These are phyloP conservation scores for Ceratotherium simum DNA, from an alignment of 2,113 vertebrate species.

Conservation along the genomic window DNA sequence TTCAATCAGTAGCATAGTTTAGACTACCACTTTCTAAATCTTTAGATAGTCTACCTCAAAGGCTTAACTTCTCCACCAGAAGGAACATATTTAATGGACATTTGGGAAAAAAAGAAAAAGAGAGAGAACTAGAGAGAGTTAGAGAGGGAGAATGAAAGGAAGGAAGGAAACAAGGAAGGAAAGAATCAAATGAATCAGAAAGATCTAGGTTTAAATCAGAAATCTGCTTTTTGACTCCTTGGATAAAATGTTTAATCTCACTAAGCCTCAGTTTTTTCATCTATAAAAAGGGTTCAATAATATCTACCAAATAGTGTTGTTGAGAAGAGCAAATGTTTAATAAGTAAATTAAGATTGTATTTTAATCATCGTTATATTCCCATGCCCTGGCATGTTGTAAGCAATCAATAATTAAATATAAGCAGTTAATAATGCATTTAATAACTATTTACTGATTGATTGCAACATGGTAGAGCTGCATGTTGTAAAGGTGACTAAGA, in stretches of 20 bases:
- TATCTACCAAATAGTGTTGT: background rate
- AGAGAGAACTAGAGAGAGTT: background rate
- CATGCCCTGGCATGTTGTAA: background rate
- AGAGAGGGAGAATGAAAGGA: too few species aligned
- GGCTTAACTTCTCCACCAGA: background rate
- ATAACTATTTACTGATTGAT: background rate
- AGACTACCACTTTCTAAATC: background rate
- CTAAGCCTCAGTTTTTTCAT: background rate
- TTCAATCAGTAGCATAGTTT: background rate
- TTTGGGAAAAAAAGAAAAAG: background rate
- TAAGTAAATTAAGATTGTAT: background rate
- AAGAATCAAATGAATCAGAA: background rate
- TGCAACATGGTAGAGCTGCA: background rate
- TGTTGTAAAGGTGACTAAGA: background rate
- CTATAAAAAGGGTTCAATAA: background rate
- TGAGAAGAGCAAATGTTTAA: background rate
- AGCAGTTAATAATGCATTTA: background rate
- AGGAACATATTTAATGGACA: background rate
- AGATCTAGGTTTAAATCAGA: background rate
- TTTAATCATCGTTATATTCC: background rate
- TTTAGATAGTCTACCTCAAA: background rate
- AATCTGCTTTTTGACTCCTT: background rate
- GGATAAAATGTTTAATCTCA: background rate
- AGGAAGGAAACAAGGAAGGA: background rate
- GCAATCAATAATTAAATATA: background rate